Conservation (phyloP, 2,888 invertebrate genomes). For the Harpalus rufipes region DNA sequence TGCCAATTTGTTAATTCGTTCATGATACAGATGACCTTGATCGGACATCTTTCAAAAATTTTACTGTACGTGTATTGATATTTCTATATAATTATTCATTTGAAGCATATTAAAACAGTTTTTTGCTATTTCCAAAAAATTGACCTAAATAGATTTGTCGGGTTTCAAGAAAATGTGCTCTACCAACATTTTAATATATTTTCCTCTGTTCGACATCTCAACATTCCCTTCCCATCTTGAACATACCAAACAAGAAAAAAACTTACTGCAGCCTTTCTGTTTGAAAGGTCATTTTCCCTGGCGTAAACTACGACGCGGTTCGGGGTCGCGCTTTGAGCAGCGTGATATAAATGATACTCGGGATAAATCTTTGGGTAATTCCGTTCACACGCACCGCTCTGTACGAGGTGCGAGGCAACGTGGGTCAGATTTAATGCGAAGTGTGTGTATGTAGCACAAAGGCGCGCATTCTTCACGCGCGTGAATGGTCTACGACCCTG, state of each 20-base stretch:
- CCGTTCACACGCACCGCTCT: constrained; percentile 31
- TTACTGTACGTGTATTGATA: too few relatives aligned
- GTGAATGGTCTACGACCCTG: constrained; percentile 30
- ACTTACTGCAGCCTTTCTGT: neutral
- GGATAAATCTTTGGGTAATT: constrained; percentile 66
- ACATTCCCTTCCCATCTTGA: too few relatives aligned
- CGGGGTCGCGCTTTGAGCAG: constrained; percentile 51
- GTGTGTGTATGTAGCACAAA: constrained; percentile 63
- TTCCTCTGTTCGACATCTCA: too few relatives aligned
- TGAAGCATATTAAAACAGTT: too few relatives aligned
- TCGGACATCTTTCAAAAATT: too few relatives aligned
- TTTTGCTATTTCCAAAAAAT: too few relatives aligned
- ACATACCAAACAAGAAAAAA: neutral
- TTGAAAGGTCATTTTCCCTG: constrained; percentile 20
- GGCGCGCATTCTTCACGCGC: constrained; percentile 59
- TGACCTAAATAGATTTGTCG: too few relatives aligned
- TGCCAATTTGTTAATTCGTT: too few relatives aligned
- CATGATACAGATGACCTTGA: too few relatives aligned
- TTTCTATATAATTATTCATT: too few relatives aligned
- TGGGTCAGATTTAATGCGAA: constrained; percentile 63
- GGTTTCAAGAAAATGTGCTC: too few relatives aligned
- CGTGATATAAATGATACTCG: constrained; percentile 64
- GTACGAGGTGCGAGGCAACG: constrained; percentile 11
- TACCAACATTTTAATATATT: too few relatives aligned
- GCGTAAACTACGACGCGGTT: constrained; percentile 16